Conservation (phyloP, 2,113 vertebrate genomes). For the Alaudala cheleensis region DNA sequence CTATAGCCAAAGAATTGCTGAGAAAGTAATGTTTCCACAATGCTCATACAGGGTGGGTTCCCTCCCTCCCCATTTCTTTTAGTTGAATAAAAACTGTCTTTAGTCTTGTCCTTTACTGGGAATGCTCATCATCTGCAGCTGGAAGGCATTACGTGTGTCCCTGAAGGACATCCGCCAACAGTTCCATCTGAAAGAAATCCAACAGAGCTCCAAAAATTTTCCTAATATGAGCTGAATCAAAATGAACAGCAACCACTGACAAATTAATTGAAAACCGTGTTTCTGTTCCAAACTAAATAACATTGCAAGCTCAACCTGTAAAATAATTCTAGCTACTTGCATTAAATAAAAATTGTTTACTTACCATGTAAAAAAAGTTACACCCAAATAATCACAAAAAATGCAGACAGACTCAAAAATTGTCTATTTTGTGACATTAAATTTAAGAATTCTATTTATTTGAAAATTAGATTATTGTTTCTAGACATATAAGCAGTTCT, state of each 20-base stretch:
- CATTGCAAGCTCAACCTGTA: not conserved
- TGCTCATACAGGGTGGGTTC: accelerated
- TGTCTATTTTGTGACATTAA: not conserved
- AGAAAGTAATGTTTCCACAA: not conserved
- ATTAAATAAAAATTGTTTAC: not conserved
- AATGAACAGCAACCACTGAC: not conserved
- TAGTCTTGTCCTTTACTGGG: not conserved
- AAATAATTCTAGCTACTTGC: not conserved
- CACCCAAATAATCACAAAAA: not conserved
- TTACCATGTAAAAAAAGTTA: not conserved
- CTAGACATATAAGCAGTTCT: not conserved
- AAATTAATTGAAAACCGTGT: not conserved
- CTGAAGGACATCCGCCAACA: not conserved
- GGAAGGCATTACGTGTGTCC: not conserved
- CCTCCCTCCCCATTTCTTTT: not conserved
- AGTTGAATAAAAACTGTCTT: not conserved
- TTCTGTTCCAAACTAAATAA: not conserved
- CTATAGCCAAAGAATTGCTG: not conserved
- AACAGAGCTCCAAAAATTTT: not conserved
- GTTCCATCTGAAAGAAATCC: not conserved
- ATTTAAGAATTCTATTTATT: not conserved
- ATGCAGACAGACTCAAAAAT: not conserved
- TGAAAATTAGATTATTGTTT: not conserved
- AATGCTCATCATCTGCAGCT: not conserved
- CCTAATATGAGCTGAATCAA: not conserved